Conservation (phyloP, 2,113 vertebrate genomes). For the Myiozetetes cayanensis region DNA sequence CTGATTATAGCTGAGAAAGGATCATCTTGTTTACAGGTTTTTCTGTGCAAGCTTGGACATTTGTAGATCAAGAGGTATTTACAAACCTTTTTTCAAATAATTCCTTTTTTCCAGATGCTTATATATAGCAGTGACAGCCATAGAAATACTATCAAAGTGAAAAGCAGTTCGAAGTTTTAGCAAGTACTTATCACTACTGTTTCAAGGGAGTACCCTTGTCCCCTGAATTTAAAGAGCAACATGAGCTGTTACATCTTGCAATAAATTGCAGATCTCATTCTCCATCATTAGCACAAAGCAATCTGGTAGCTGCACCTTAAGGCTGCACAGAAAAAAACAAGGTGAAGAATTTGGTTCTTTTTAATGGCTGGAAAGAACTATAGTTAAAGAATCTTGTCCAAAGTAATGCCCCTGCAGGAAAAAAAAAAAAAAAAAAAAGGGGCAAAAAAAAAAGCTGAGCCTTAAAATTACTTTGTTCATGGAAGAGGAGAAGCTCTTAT, state of each 20-base stretch:
- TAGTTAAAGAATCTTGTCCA: background rate
- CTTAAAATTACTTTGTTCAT: background rate
- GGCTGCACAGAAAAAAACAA: background rate
- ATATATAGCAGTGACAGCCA: background rate
- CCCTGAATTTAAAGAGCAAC: background rate
- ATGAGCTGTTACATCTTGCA: background rate
- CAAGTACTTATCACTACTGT: background rate
- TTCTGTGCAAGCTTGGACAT: background rate
- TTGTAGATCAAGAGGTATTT: background rate
- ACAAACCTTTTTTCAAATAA: background rate
- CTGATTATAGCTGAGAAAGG: background rate
- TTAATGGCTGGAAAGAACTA: background rate
- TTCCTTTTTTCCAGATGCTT: background rate
- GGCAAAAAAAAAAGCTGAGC: background rate
- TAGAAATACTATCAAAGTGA: background rate
- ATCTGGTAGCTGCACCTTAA: background rate
- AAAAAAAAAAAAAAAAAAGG: background rate
- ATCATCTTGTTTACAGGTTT: background rate
- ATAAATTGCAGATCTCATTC: background rate
- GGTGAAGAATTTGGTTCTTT: background rate
- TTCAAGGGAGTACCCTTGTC: background rate
- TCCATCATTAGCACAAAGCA: background rate
- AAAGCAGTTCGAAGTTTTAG: background rate
- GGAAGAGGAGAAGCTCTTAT: background rate
- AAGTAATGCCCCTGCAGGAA: background rate